Conservation (phyloP, 2,888 invertebrate species). For the Oligia latruncula region DNA sequence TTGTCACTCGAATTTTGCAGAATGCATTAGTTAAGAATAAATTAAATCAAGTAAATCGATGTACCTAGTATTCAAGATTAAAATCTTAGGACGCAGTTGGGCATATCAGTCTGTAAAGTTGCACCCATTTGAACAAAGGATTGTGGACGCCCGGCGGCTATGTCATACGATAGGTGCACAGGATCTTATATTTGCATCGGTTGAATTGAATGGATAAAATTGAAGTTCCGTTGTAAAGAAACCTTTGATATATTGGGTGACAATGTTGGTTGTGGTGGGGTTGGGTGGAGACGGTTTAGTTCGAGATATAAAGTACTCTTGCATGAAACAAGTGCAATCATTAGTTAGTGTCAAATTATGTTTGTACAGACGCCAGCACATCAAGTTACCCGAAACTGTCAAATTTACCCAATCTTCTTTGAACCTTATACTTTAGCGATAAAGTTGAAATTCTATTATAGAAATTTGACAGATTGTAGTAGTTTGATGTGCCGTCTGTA, state of each 20-base stretch:
- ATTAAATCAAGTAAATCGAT: slow-evolving; percentile 8
- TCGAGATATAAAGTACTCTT: not conserved
- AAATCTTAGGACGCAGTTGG: slow-evolving; percentile 29
- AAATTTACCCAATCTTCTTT: too few relatives aligned
- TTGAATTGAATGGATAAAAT: slow-evolving; percentile 46
- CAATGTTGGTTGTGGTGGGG: not conserved
- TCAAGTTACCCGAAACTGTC: too few relatives aligned
- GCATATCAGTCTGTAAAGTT: slow-evolving; percentile 50
- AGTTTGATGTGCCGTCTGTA: too few relatives aligned
- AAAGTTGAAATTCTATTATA: too few relatives aligned
- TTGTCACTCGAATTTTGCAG: not conserved
- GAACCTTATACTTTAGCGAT: too few relatives aligned
- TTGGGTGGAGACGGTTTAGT: not conserved
- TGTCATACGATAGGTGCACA: slow-evolving; percentile 51
- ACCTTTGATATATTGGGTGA: not conserved
- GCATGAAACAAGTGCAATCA: not conserved
- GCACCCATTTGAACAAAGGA: slow-evolving; percentile 52
- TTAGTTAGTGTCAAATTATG: not conserved
- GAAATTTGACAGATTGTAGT: too few relatives aligned
- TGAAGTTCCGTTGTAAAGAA: not conserved
- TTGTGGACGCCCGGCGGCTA: slow-evolving; percentile 30
- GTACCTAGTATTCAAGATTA: slow-evolving; percentile 32
- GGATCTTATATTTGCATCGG: slow-evolving; percentile 35
- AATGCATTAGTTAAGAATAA: not conserved
- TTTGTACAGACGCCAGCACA: too few relatives aligned